Percentiles rank a stretch among this genome's conserved stretches.
Evolutionary conservation across 2,113 vertebrate genomes (phyloP).

Genomic region (Hemibagrus wyckioides): DNA sequence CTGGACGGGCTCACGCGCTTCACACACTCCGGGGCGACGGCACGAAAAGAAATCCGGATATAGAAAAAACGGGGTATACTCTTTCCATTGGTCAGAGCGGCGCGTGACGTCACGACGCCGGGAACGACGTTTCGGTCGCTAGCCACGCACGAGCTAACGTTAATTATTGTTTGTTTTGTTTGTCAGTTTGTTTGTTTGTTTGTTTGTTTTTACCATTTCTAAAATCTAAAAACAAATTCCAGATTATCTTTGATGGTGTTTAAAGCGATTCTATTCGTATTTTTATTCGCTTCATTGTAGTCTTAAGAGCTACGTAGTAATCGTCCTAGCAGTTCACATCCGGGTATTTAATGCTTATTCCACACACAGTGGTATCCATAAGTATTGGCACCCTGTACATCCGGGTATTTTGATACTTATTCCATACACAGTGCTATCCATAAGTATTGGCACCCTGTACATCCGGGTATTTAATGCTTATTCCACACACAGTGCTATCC

Average conservation of each 20-base stretch:
- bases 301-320: background rate
- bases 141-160: background rate
- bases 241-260: background rate
- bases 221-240: background rate
- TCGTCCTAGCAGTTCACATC: background rate
- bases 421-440: background rate
- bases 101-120: background rate
- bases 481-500: background rate
- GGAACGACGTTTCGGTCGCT: background rate
- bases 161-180: background rate
- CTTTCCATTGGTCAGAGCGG: slow-evolving; percentile 50
- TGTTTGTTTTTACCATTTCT: background rate
- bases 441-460: background rate
- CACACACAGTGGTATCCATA: background rate
- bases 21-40: slow-evolving; percentile 40
- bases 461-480: no score
- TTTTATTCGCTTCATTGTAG: background rate
- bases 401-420: no score
- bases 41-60: slow-evolving; percentile 58
- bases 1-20: slow-evolving; percentile 38
- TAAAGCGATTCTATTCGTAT: background rate
- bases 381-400: background rate
- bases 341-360: background rate
- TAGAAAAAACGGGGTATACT: background rate
- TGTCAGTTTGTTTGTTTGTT: no score